Evolutionary conservation across 2,113 vertebrate species (phyloP).

Genomic region (Mohoua ochrocephala): DNA sequence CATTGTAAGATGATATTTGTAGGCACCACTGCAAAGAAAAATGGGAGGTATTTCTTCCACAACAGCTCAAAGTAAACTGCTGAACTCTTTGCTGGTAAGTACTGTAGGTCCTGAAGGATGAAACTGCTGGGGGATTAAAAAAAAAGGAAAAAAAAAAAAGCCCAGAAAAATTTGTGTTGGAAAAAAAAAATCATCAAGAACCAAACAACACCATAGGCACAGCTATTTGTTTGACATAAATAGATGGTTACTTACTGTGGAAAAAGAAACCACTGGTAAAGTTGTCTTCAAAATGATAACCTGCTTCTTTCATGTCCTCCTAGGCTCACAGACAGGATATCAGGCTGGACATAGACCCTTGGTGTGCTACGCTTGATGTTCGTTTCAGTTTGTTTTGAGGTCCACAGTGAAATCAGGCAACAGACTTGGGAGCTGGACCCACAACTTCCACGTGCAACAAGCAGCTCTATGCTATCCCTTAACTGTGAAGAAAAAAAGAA

Average conservation of each 20-base stretch:
- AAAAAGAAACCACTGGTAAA: background rate
- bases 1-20: background rate
- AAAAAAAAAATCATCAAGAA: background rate
- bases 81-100: background rate
- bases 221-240: background rate
- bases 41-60: background rate
- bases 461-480: background rate
- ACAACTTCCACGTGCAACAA: background rate
- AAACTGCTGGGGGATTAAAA: background rate
- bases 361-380: background rate
- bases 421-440: background rate
- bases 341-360: background rate
- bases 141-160: accelerated
- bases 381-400: background rate
- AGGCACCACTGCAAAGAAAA: background rate
- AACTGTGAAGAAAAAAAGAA: background rate
- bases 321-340: background rate
- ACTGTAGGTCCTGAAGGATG: background rate
- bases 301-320: background rate
- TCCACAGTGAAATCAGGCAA: background rate
- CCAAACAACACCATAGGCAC: accelerated
- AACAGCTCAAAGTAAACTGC: background rate
- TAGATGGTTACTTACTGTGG: background rate
- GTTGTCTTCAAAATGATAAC: background rate
- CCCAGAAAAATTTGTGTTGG: background rate